Conservation (phyloP, 1,140 invertebrate species). For the Galendromus occidentalis region DNA sequence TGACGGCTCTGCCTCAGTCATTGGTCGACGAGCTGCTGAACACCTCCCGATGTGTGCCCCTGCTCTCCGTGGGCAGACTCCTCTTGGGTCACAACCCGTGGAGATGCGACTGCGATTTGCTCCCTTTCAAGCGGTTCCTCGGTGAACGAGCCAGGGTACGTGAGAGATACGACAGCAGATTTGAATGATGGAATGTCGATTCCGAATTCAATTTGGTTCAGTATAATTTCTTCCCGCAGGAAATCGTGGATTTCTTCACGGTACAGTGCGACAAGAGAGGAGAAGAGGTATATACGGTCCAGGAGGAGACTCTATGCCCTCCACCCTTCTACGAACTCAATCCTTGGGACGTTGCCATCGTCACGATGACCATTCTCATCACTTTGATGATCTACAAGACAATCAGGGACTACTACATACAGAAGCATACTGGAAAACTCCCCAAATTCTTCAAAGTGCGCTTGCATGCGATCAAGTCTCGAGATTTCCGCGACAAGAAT, state of each 20-base stretch:
- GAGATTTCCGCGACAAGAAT: no score
- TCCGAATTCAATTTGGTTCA: neutral
- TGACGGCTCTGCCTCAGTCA: neutral
- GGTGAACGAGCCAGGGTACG: neutral
- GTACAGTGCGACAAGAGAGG: neutral
- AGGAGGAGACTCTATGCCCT: neutral
- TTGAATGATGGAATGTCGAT: neutral
- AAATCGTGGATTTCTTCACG: slow-evolving; percentile 1
- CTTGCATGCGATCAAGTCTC: no score
- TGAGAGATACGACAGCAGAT: neutral
- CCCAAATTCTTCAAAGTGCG: neutral
- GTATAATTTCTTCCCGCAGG: neutral
- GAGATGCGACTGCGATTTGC: neutral
- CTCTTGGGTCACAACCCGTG: neutral
- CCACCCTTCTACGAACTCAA: neutral
- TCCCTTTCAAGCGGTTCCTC: neutral
- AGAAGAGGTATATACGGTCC: neutral
- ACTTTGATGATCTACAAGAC: neutral
- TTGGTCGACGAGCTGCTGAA: neutral
- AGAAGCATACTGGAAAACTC: neutral
- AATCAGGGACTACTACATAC: neutral
- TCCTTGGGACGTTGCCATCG: neutral
- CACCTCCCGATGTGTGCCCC: neutral
- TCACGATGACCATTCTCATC: neutral
- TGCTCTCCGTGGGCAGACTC: neutral